Percentiles rank a stretch among this genome's conserved stretches.
Conservation (phyloP, 2,888 invertebrate genomes). For the Sepioteuthis lessoniana region DNA sequence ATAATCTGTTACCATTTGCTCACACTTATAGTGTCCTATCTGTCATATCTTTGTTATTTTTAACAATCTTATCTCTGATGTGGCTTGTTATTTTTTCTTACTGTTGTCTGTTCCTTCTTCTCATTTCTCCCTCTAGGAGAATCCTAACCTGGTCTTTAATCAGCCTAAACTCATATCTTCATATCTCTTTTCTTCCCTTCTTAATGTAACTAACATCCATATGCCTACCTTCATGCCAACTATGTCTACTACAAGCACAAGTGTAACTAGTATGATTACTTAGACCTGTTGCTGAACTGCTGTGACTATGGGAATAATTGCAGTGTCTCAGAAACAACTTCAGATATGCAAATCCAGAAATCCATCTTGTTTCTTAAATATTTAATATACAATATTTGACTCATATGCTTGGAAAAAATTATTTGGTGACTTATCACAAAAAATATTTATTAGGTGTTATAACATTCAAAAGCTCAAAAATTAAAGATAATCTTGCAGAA, state of each 20-base stretch:
- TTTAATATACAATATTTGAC: background rate
- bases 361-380: background rate
- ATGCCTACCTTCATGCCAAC: conserved; percentile 16
- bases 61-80: background rate
- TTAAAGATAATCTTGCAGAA: background rate
- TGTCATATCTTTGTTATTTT: conserved; percentile 8
- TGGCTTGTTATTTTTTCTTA: background rate
- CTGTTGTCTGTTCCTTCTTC: background rate
- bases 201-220: conserved; percentile 10
- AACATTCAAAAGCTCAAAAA: background rate
- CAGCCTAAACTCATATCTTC: background rate
- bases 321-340: background rate
- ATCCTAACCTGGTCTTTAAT: conserved; percentile 33
- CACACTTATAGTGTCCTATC: conserved; percentile 6
- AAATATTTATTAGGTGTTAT: background rate
- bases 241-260: background rate
- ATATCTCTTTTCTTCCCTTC: background rate
- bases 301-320: background rate
- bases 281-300: conserved; percentile 20
- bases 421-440: background rate
- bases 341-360: background rate
- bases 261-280: conserved; percentile 1
- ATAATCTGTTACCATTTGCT: conserved; percentile 20
- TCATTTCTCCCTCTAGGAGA: background rate
- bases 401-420: background rate